Evolutionary conservation across 2,113 vertebrate genomes (phyloP), one percentile per base, ranked within the genome.

Genomic region (Eptesicus fuscus): DNA sequence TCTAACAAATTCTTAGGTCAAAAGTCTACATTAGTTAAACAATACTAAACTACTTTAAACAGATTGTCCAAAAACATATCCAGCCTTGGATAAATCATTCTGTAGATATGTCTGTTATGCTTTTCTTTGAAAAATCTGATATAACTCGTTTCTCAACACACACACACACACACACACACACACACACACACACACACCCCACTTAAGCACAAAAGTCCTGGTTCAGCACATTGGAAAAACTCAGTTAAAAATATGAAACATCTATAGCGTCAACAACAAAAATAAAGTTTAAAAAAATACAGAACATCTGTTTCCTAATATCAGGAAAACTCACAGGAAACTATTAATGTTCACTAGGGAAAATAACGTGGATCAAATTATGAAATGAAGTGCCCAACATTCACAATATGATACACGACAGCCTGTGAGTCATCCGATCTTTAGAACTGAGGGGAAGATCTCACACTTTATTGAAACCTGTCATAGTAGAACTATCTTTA

Each of bases 281-380:
- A 67, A 8, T 67, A 67, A 65, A 67, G 63, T 17, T 67, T 28
- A 28, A 67, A 90, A 93, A 96, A 96, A 91, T 84, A 77, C 23
- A 35, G 59, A 83, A 94, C 93, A 94, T 95, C 85, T 97, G 95
- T 96, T 96, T 95, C 93, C 96, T 96, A 78, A 73, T 51, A 91
- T 32, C 40, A 90, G 47, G 79, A 92, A 95, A 95, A 91, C 37
- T 93, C 83, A 91, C 82, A 92, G 96, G 96, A 97, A 96, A 91
- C 70, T 7, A 94, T 88, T 95, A 93, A 78, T 83, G 86, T 88
- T 90, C 59, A 91, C 69, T 53, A 87, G n/a, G 85, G 89, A 86
- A 94, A 95, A 96, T 78, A 94, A 90, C 87, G 92, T 95, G 59
- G 71, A 94, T 88, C 61, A 56, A 90, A 74, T 88, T 88, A 92